Evolutionary conservation across 1,140 invertebrate species (phyloP).

Genomic region (Saxidomus purpurata): DNA sequence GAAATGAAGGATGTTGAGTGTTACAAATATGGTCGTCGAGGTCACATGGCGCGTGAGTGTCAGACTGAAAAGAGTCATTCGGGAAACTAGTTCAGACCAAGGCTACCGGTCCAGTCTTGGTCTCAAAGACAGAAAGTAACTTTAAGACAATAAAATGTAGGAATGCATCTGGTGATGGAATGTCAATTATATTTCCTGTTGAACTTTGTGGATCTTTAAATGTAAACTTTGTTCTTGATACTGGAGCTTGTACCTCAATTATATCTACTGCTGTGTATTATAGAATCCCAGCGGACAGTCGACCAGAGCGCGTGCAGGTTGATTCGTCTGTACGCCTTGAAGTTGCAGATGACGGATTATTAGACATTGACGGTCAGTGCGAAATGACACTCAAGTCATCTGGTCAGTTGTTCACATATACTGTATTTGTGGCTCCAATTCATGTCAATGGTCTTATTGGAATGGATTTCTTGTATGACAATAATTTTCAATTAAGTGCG

Average conservation of each 20-base stretch:
- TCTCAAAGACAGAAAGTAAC: not conserved
- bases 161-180: not conserved
- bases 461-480: not conserved
- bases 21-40: not conserved
- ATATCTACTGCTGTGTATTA: not conserved
- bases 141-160: not conserved
- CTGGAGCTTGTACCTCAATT: not conserved
- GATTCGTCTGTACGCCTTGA: no score
- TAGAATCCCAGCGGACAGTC: not conserved
- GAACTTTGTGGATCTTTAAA: not conserved
- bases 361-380: not conserved
- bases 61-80: not conserved
- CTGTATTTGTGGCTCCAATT: not conserved
- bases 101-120: not conserved
- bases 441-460: not conserved
- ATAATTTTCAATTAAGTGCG: not conserved
- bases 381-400: not conserved
- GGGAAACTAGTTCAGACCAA: not conserved
- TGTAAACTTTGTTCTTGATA: slow-evolving; percentile 11
- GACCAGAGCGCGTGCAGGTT: not conserved
- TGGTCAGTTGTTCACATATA: not conserved
- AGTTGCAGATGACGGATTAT: not conserved
- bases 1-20: not conserved
- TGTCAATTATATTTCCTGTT: not conserved
- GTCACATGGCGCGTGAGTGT: not conserved